Evolutionary conservation across 2,888 invertebrate species (phyloP), one percentile per base, ranked within the genome.

Genomic region (Ischnura elegans): DNA sequence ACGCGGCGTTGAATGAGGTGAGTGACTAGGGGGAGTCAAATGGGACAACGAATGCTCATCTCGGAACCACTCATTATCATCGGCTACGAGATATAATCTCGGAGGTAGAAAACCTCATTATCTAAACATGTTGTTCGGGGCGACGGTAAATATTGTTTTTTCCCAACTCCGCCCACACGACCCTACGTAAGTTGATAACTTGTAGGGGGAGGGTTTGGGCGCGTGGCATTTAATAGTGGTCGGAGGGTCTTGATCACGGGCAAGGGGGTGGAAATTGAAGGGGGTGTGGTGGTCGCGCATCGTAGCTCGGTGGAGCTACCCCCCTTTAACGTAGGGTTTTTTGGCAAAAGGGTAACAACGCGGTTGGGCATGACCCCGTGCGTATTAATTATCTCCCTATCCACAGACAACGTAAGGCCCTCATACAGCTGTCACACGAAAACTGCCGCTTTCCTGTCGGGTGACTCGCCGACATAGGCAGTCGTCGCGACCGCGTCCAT

Each of bases 141-240:
- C 43, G 51, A 90, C 90, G 51, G 90, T 90, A 90, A 90, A 90
- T 90, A 90, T 90, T 90, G 90, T 90, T 90, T 90, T 90, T 90
- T 90, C 61, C n/a, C 42, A 36, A 36, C 19, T 29, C 87, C 87
- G 25, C 55, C 46, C 86, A 25, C 86, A 2, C 19, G 0, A 43
- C n/a, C 42, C 19, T 43, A 42, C 29, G 47, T 45, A 46, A 46
- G 29, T 47, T 8, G 25, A 47, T 47, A 47, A n/a, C 87, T n/a
- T 51, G n/a, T 8, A 21, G 85, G 29, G 42, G 85, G 29, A 21
- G 42, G 46, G 43, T 47, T 25, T 42, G n/a, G 87, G 21, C 87
- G 46, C 87, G n/a, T 47, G 46, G 29, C 51, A 36, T 55, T 25
- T 55, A 25, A 36, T 16, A 45, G 86, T 13, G 43, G 29, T 25